Percentiles rank a stretch among this genome's conserved stretches.
Evolutionary conservation across 2,888 invertebrate genomes (phyloP).

Genomic region (Trachelus stipa): DNA sequence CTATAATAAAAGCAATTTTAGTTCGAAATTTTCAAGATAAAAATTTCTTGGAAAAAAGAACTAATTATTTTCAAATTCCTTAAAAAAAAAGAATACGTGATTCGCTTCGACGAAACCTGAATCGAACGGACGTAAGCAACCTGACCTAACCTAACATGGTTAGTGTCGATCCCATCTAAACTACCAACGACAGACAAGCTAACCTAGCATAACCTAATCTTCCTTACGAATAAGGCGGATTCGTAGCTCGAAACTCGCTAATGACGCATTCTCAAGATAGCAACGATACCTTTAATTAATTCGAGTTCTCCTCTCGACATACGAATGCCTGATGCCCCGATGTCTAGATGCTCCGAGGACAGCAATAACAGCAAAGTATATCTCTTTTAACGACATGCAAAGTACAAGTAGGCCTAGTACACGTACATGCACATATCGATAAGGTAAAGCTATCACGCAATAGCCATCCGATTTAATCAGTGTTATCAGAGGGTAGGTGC

Average conservation of each 20-base stretch:
- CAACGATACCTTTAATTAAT: slow-evolving; percentile 65
- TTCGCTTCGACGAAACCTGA: background rate
- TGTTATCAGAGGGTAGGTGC: slow-evolving; percentile 55
- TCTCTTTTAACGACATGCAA: background rate
- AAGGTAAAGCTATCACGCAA: background rate
- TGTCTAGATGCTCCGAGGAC: slow-evolving; percentile 1
- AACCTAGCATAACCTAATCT: background rate
- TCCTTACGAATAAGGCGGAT: background rate
- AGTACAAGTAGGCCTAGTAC: background rate
- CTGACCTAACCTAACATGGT: background rate
- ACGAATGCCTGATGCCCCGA: slow-evolving; percentile 52
- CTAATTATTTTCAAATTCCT: background rate
- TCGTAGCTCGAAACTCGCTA: slow-evolving; percentile 51
- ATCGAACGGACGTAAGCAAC: background rate
- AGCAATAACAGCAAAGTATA: background rate
- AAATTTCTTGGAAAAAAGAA: background rate
- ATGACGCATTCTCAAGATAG: slow-evolving; percentile 61
- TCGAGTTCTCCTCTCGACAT: slow-evolving; percentile 63
- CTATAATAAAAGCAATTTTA: background rate
- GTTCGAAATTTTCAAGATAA: background rate
- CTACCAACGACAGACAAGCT: background rate
- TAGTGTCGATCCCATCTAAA: slow-evolving; percentile 8
- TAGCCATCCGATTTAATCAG: slow-evolving; percentile 52
- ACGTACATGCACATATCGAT: background rate
- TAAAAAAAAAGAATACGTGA: background rate